Evolutionary conservation across 2,113 vertebrate genomes (phyloP).

Genomic region (Festucalex cinctus): DNA sequence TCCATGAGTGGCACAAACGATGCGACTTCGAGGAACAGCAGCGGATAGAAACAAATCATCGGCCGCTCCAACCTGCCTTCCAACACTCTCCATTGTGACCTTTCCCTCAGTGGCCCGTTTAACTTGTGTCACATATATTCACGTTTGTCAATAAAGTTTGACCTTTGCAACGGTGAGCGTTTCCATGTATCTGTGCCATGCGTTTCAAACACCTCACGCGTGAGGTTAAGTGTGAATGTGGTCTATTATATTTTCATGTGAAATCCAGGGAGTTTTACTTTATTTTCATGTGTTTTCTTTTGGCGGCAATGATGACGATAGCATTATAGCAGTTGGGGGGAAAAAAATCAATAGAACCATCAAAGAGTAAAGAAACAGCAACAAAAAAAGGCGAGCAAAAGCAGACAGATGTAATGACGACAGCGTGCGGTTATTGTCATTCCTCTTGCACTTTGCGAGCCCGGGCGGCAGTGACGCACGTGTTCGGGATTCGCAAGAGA

Average conservation of each 20-base stretch:
- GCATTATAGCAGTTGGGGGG: neutral
- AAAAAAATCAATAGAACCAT: neutral
- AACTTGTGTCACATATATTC: slow-evolving; percentile 14
- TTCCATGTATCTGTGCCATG: slow-evolving; percentile 31
- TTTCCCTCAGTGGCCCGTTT: slow-evolving; percentile 24
- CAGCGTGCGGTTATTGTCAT: neutral
- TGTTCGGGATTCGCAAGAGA: slow-evolving; percentile 17
- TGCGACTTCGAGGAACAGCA: neutral
- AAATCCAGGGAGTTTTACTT: too few species aligned
- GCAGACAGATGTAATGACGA: neutral
- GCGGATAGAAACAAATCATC: neutral
- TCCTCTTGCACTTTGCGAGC: neutral
- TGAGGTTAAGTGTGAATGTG: slow-evolving; percentile 1
- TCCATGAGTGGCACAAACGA: neutral
- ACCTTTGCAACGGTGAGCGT: slow-evolving; percentile 44
- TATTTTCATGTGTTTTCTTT: too few species aligned
- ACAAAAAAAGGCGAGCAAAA: neutral
- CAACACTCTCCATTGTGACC: slow-evolving; percentile 18
- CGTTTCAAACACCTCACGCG: slow-evolving; percentile 11
- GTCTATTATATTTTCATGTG: too few species aligned
- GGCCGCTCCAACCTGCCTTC: neutral
- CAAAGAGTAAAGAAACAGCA: neutral
- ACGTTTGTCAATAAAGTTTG: slow-evolving; percentile 29
- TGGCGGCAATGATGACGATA: too few species aligned
- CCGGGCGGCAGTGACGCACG: slow-evolving; percentile 7